phyloP scores from a whole-genome alignment of 1,140 invertebrate species.

The Bicyclus anynana region DNA sequence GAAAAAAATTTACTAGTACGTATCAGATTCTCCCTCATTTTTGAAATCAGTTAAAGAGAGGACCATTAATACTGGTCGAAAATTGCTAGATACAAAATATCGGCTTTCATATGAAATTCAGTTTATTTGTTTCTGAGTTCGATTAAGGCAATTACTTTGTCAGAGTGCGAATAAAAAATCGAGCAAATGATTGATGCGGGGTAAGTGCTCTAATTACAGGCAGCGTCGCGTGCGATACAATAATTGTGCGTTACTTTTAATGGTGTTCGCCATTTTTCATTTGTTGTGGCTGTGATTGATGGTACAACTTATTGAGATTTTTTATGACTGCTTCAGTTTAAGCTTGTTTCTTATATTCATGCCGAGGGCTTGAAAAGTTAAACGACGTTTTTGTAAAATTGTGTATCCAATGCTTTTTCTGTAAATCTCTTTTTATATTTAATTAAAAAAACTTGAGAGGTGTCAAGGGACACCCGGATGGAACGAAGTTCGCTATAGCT shows the following conservation, averaged over 20 bases:
- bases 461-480: no score
- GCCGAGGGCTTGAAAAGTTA: neutral
- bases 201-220: slow-evolving; percentile 56
- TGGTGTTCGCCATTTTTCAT: slow-evolving; percentile 58
- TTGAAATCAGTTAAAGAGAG: no score
- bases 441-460: no score
- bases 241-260: slow-evolving; percentile 57
- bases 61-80: no score
- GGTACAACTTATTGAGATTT: slow-evolving; percentile 59
- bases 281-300: slow-evolving; percentile 54
- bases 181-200: slow-evolving; percentile 49
- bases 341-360: neutral
- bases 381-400: neutral
- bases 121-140: neutral
- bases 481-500: no score
- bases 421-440: no score
- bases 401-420: no score
- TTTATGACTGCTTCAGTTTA: slow-evolving; percentile 5
- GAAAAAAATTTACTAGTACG: no score
- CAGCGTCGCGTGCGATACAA: slow-evolving; percentile 43
- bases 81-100: no score
- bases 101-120: neutral
- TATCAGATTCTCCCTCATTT: no score
- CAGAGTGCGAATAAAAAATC: slow-evolving; percentile 34
- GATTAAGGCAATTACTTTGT: slow-evolving; percentile 25